Base-by-base conservation (phyloP, 2,797 vertebrate species). In the Thunnus albacares region DNA sequence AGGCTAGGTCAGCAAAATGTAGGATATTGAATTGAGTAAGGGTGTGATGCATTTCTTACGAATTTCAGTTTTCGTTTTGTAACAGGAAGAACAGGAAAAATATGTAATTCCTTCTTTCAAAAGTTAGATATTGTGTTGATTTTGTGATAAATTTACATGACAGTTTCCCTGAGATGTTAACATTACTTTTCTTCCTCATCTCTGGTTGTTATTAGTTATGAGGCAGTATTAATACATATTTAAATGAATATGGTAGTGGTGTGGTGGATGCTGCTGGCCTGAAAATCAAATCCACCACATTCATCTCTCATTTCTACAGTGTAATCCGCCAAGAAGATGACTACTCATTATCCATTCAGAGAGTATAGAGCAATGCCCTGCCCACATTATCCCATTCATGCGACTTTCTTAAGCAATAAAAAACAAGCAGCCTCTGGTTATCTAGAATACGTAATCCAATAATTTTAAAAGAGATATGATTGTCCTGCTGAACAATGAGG, bases 381-480 rank as follows among this genome's bases (percentile, higher is more conserved):
- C 15, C 55, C 15, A n/a, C 57, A 38, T 75, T 71, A 64, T 18
- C 57, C 49, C 2, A 53, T 64, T 75, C 55, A 66, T 58, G 41
- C 33, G 68, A 78, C 58, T 33, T 30, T 2, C 57, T 60, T 20
- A 38, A 63, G 38, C 41, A 71, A 65, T 63, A 58, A 75, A 64
- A 63, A 69, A 62, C 70, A 81, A 66, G 28, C 49, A 52, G 7
- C 47, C 28, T 28, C n/a, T 55, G 49, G 28, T 82, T 83, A 58
- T 79, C 53, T 58, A 2, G 30, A 59, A 59, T 68, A 35, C 66
- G 24, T 75, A 66, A 82, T 82, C 35, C 73, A 59, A 41, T 33
- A 4, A 33, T 81, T 69, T 69, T 69, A 69, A 81, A 81, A 47
- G 55, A 68, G 38, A 56, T 62, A 14, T 51, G 70, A 85, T 74